A percentile compares a stretch with the other conserved stretches of the same genome.
These are phyloP conservation scores for Orchestes rusci DNA, from an alignment of 2,888 invertebrate genomes.

Conservation along the genomic window DNA sequence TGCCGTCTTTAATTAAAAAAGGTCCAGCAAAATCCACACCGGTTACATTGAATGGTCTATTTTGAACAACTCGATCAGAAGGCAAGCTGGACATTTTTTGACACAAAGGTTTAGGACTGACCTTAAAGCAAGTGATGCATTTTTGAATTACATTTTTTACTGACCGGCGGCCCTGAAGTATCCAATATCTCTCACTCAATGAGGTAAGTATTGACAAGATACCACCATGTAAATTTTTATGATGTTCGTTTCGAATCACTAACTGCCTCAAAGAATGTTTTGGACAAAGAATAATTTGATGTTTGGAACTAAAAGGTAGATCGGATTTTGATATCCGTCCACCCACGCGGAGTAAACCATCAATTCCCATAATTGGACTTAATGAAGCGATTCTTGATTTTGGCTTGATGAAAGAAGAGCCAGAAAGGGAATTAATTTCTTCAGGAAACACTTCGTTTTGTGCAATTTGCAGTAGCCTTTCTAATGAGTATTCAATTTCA, in stretches of 20 bases:
- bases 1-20: slow-evolving; percentile 7
- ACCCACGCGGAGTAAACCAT: not conserved
- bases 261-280: slow-evolving; percentile 1
- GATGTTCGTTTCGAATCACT: slow-evolving; percentile 7
- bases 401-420: not conserved
- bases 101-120: slow-evolving; percentile 9
- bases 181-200: slow-evolving; percentile 17
- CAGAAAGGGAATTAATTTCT: not conserved
- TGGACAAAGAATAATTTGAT: slow-evolving; percentile 13
- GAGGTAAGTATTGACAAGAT: slow-evolving; percentile 7
- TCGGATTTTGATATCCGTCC: not conserved
- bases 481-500: not conserved
- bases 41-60: slow-evolving; percentile 20
- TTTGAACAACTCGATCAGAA: slow-evolving; percentile 12
- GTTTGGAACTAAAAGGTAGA: slow-evolving; percentile 6
- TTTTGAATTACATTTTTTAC: slow-evolving; percentile 13
- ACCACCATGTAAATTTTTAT: slow-evolving; percentile 11
- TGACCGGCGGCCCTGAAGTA: slow-evolving; percentile 14
- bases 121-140: slow-evolving; percentile 18
- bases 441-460: not conserved
- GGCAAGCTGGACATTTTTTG: not conserved
- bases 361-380: slow-evolving; percentile 11
- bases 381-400: not conserved
- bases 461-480: not conserved
- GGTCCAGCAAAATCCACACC: slow-evolving; percentile 24